Base-by-base conservation (phyloP, 2,888 invertebrate species). In the Desoria tigrina region DNA sequence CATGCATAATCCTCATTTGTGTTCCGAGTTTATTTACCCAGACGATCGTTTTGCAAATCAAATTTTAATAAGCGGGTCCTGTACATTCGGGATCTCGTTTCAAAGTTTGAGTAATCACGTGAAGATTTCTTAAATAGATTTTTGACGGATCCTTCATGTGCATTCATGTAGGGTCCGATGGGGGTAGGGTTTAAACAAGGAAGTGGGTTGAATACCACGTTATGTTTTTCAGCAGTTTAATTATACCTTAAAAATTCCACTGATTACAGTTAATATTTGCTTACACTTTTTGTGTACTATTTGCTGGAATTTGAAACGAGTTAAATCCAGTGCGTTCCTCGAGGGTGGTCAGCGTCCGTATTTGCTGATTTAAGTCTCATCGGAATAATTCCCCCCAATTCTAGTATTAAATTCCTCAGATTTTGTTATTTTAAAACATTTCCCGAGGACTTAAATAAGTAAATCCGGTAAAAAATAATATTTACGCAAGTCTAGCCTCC, bases 1-100 rank as follows among this genome's bases (percentile, higher is more conserved):
- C 51, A 51, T 51, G 51, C 51, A 51, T 51, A 51, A 51, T 51
- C 11, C 51, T 21, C 26, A 24, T 51, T 45, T 51, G 51, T 24
- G 6, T 21, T 4, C 3, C 6, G 23, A 24, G 51, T 51, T 51
- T 51, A 51, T 51, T 51, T 51, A 26, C 51, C 51, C 3, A 51
- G 51, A 24, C 21, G 26, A 7, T 51, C 26, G 26, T 26, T 51
- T 51, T 24, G 26, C 51, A 51, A 51, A 51, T 51, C 51, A 51
- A 51, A 51, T 24, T 45, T 51, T 51, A 51, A 51, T 51, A 51
- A 51, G 4, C 51, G 16, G 49, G 9, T 49, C 14, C 51, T 51
- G 6, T 26, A 6, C 26, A 51, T 24, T 23, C n/a, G n/a, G n/a
- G n/a, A 26, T 7, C 51, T 51, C 24, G 51, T 51, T 51, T 24